Evolutionary conservation across 2,888 invertebrate species (phyloP).

Genomic region (Coecobrya sp.): DNA sequence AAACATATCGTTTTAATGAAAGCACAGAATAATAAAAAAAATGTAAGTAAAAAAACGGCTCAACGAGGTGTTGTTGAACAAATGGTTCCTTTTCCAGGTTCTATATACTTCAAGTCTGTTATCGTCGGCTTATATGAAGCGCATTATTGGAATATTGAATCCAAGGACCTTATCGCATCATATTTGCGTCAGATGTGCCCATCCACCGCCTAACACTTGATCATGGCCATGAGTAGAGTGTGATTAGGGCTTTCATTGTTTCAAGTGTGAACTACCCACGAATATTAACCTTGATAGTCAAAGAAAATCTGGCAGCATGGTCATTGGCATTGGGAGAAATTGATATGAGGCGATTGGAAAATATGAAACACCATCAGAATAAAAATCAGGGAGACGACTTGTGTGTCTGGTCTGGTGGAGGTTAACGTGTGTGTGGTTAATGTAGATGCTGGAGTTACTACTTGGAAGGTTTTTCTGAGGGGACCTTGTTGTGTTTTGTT

Average conservation of each 20-base stretch:
- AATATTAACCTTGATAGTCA: not conserved
- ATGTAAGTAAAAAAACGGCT: not conserved
- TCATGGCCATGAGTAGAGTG: not conserved
- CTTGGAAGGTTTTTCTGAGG: not conserved
- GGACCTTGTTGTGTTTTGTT: slow-evolving; percentile 29
- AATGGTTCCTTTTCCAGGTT: not conserved
- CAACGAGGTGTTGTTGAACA: slow-evolving; percentile 5
- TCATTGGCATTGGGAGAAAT: not conserved
- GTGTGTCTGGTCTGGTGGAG: not conserved
- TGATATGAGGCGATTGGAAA: not conserved
- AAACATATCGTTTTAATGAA: not conserved
- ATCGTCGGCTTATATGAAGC: too few relatives aligned
- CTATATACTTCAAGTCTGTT: too few relatives aligned
- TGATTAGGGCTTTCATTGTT: not conserved
- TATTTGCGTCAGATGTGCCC: slow-evolving; percentile 22
- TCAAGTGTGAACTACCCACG: not conserved
- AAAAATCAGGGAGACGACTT: not conserved
- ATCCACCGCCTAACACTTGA: not conserved
- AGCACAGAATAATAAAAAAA: slow-evolving; percentile 15
- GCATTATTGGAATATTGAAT: too few relatives aligned
- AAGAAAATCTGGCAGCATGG: not conserved
- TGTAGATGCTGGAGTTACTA: not conserved
- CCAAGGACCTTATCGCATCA: not conserved
- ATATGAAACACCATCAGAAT: not conserved
- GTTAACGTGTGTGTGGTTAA: not conserved